Conservation (phyloP, 2,797 vertebrate genomes). For the Cygnus olor region DNA sequence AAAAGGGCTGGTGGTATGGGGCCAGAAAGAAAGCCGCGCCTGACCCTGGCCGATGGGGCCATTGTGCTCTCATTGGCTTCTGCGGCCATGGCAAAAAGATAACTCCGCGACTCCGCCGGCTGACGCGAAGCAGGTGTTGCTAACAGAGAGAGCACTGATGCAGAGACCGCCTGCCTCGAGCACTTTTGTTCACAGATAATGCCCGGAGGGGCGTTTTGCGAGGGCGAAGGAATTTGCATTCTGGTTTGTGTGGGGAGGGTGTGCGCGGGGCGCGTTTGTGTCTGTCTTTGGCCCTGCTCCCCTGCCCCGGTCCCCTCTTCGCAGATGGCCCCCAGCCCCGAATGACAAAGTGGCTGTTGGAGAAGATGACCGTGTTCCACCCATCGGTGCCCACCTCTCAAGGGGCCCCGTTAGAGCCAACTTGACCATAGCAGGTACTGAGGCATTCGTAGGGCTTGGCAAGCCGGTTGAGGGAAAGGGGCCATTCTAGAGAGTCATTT, state of each 20-base stretch:
- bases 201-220: conserved; percentile 36
- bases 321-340: neutral
- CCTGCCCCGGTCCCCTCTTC: neutral
- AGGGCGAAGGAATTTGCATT: conserved; percentile 65
- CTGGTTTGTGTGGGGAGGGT: neutral
- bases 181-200: conserved; percentile 70
- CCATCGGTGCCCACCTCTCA: conserved; percentile 31
- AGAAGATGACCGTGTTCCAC: conserved; percentile 41
- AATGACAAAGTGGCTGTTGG: conserved; percentile 46
- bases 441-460: conserved; percentile 47
- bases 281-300: neutral
- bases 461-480: conserved; percentile 60
- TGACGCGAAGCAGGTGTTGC: conserved; percentile 75
- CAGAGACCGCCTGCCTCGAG: conserved; percentile 67
- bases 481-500: conserved; percentile 44
- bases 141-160: conserved; percentile 62
- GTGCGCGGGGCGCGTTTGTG: neutral
- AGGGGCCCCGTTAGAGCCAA: conserved; percentile 15
- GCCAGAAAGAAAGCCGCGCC: conserved; percentile 66
- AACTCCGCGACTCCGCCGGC: neutral
- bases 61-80: conserved; percentile 68
- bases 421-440: conserved; percentile 11
- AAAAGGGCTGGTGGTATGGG: conserved; percentile 67
- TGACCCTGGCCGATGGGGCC: conserved; percentile 68
- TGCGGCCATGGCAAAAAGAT: conserved; percentile 54